phyloP scores from a whole-genome alignment of 2,113 vertebrate species.

The Aix galericulata region DNA sequence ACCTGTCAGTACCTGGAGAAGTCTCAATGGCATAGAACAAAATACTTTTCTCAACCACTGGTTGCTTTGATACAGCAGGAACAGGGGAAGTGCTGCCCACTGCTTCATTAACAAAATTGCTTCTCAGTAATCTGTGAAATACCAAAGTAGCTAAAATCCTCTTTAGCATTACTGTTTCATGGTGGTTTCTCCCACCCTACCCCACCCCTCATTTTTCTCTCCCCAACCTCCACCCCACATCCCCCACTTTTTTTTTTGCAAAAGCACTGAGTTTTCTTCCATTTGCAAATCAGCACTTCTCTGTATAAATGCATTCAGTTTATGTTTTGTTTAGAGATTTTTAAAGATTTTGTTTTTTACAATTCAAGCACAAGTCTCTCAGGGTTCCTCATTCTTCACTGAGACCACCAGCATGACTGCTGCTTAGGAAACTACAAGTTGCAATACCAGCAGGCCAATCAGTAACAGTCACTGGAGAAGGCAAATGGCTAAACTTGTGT shows the following conservation, averaged over 20 bases:
- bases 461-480: background rate
- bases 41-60: background rate
- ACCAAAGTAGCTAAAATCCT: background rate
- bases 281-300: background rate
- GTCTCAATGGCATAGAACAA: background rate
- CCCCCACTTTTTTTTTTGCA: background rate
- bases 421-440: background rate
- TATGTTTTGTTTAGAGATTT: background rate
- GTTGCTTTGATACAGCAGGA: background rate
- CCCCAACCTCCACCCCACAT: too few relatives aligned
- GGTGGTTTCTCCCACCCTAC: too few relatives aligned
- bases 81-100: background rate
- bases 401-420: background rate
- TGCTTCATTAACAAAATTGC: background rate
- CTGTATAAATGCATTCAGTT: background rate
- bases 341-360: background rate
- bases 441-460: background rate
- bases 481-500: background rate
- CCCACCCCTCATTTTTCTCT: too few relatives aligned
- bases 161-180: background rate
- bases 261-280: background rate
- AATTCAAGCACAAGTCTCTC: background rate
- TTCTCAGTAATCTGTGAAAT: background rate
- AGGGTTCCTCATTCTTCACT: background rate
- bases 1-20: background rate